Evolutionary conservation across 2,888 invertebrate species (phyloP), one percentile per base, ranked within the genome.

Genomic region (Luperina testacea): DNA sequence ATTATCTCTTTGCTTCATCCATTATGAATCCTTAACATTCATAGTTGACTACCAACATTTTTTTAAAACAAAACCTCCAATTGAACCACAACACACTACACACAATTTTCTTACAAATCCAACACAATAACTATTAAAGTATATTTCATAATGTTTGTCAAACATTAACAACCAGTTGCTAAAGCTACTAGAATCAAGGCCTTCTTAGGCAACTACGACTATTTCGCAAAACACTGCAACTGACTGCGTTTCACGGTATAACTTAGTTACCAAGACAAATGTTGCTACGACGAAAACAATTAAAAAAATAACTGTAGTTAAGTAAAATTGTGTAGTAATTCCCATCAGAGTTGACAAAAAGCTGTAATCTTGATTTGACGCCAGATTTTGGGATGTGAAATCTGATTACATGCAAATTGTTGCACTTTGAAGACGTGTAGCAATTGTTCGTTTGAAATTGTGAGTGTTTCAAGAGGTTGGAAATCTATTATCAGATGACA

Each of bases 81-180:
- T 15, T 9, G 6, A 32, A 53, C 6, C 13, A 42, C 45, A 74
- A 15, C 61, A 45, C n/a, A 59, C 38, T 24, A 24, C n/a, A 74
- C 65, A 59, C 13, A 65, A 9, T 8, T 61, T 78, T 72, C 75
- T 84, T 84, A 77, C 69, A 87, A 87, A 85, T 61, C 20, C 57
- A 72, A 75, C 78, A 85, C 78, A 86, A 86, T 83, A 75, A 83
- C 85, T 80, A 87, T 89, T 80, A 85, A 82, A 85, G 78, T 69
- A 53, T 63, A 72, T 89, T 89, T 88, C 90, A 87, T 85, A 89
- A 89, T 48, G 53, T 53, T 81, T 87, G 88, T 88, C 88, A 88
- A 88, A 88, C 84, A 78, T 80, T 82, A 81, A 69, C 83, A 82
- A 72, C 68, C 32, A 76, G 86, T 88, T 88, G 81, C 88, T 17